phyloP scores from a whole-genome alignment of 2,888 invertebrate species.

The Marasmarcha lunaedactyla region DNA sequence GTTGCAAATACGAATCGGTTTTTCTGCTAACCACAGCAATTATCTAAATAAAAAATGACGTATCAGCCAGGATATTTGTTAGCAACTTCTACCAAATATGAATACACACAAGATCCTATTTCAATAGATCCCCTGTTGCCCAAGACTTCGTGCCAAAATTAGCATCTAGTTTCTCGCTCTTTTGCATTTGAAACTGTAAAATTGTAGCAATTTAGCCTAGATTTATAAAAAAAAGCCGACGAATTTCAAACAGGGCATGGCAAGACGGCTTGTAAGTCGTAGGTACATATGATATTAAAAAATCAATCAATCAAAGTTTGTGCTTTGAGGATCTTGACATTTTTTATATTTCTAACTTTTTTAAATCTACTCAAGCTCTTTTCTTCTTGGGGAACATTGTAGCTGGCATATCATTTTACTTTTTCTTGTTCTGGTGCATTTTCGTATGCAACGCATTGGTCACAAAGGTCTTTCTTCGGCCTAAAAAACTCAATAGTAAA shows the following conservation, averaged over 20 bases:
- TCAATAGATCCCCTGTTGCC: constrained; percentile 7
- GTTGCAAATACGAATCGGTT: constrained; percentile 9
- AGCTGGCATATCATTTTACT: constrained; percentile 11
- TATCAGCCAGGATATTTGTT: constrained; percentile 9
- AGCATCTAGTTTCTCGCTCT: constrained; percentile 3
- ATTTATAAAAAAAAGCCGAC: constrained; percentile 14
- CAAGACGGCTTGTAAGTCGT: constrained; percentile 16
- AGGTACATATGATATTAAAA: constrained; percentile 14
- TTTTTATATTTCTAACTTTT: constrained; percentile 12
- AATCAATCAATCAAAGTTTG: too few relatives aligned
- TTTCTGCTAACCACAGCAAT: constrained; percentile 12
- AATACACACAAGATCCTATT: constrained; percentile 9
- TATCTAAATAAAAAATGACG: constrained; percentile 11
- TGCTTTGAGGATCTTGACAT: constrained; percentile 7
- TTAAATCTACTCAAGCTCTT: constrained; percentile 15
- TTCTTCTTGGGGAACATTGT: constrained; percentile 12
- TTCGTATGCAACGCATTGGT: constrained; percentile 15
- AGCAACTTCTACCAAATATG: constrained; percentile 4
- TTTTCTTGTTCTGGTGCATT: constrained; percentile 15
- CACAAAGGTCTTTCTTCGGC: constrained; percentile 17
- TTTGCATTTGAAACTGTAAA: constrained; percentile 10
- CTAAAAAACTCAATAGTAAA: constrained; percentile 15
- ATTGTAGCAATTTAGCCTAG: constrained; percentile 15
- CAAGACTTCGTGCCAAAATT: constrained; percentile 7
- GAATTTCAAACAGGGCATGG: constrained; percentile 14